Conservation (phyloP, 2,113 vertebrate genomes). For the Dasyprocta punctata region DNA sequence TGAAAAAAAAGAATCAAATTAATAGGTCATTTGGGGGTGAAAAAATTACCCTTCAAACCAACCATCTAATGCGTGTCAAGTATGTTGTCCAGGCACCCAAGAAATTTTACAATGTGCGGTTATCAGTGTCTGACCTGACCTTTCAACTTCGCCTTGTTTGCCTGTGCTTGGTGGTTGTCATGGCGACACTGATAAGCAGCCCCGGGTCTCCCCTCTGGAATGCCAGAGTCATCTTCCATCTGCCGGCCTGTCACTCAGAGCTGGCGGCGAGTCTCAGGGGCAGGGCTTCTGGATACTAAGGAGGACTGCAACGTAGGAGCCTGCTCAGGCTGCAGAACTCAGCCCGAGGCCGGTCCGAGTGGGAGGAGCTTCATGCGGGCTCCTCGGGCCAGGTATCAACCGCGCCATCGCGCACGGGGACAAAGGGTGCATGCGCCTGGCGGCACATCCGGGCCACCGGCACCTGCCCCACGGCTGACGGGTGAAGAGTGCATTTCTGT, state of each 20-base stretch:
- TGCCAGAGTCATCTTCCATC: background rate
- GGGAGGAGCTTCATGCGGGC: background rate
- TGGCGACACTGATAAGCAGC: slow-evolving; percentile 45
- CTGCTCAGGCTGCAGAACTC: background rate
- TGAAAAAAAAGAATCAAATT: slow-evolving; percentile 42
- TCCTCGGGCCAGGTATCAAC: background rate
- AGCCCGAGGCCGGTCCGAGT: accelerated
- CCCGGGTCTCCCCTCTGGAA: background rate
- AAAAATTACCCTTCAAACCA: slow-evolving; percentile 40
- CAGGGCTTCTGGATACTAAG: background rate
- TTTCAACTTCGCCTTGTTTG: slow-evolving; percentile 45
- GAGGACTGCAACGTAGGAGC: background rate
- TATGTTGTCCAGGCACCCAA: background rate
- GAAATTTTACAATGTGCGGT: background rate
- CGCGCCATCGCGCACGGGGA: too few species aligned
- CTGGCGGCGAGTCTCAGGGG: background rate
- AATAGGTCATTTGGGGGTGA: slow-evolving; percentile 34
- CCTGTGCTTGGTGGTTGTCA: background rate
- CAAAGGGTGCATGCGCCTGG: background rate
- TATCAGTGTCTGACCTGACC: slow-evolving; percentile 27
- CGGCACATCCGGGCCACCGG: background rate
- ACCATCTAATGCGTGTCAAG: background rate
- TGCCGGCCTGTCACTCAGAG: background rate
- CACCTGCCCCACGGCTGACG: background rate
- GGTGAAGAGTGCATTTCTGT: background rate